Conservation (phyloP, 2,888 invertebrate species). For the Biston betularia region DNA sequence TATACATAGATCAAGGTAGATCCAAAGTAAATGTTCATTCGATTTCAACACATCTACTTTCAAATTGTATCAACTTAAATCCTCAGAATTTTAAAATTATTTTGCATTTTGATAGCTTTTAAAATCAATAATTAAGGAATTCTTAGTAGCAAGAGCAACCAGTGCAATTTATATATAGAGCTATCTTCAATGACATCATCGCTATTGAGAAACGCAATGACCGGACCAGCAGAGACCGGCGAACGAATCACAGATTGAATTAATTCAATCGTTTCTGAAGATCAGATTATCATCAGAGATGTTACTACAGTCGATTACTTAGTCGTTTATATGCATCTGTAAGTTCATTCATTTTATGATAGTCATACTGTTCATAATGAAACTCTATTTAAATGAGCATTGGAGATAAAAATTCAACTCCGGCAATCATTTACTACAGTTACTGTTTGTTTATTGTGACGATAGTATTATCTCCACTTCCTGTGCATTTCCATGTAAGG, state of each 20-base stretch:
- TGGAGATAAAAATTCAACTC: constrained; percentile 10
- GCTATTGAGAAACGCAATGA: constrained; percentile 30
- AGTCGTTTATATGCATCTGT: constrained; percentile 1
- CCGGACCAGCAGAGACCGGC: constrained; percentile 18
- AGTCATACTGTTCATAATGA: background rate
- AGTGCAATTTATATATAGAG: constrained; percentile 3
- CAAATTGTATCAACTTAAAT: too few relatives aligned
- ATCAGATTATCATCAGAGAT: constrained; percentile 12
- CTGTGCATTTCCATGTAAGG: constrained; percentile 1
- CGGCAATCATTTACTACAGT: constrained; percentile 1
- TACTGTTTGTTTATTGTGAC: background rate
- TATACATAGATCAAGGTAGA: too few relatives aligned
- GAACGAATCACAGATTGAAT: constrained; percentile 17
- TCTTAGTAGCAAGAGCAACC: constrained; percentile 1
- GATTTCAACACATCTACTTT: too few relatives aligned
- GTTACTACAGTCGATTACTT: constrained; percentile 7
- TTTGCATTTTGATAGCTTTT: too few relatives aligned
- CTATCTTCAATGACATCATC: constrained; percentile 37
- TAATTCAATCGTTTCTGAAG: constrained; percentile 20
- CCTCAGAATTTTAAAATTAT: too few relatives aligned
- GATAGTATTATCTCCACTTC: constrained; percentile 2
- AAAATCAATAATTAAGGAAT: background rate
- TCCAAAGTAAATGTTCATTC: too few relatives aligned
- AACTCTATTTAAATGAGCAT: constrained; percentile 6
- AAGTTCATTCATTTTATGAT: constrained; percentile 6